Percentiles rank a stretch among this genome's conserved stretches.
Conservation (phyloP, 2,113 vertebrate genomes). For the Ailuropoda melanoleuca region DNA sequence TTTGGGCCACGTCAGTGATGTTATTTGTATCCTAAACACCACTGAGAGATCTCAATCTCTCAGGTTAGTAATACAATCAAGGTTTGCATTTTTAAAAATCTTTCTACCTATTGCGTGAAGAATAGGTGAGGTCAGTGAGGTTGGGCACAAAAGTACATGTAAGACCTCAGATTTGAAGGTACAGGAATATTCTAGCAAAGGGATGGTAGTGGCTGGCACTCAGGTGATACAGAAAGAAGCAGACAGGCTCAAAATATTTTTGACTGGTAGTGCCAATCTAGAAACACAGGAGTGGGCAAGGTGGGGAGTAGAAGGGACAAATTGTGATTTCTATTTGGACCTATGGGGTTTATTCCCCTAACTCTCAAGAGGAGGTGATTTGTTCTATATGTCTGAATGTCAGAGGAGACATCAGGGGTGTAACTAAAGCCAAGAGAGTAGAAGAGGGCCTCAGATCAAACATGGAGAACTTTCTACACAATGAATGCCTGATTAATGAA, state of each 20-base stretch:
- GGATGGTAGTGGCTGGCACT: neutral
- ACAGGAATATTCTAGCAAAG: neutral
- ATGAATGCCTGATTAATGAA: neutral
- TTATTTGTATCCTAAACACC: neutral
- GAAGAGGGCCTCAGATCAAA: neutral
- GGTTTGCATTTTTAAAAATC: neutral
- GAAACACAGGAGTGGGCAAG: neutral
- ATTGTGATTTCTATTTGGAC: neutral
- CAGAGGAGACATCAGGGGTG: neutral
- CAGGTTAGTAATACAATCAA: neutral
- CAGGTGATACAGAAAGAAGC: neutral
- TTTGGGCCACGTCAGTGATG: neutral
- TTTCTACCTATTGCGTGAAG: neutral
- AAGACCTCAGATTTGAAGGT: neutral
- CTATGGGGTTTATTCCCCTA: neutral
- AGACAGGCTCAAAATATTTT: neutral
- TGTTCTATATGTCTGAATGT: neutral
- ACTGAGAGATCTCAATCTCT: neutral
- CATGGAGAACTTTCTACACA: neutral
- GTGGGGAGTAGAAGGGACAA: neutral
- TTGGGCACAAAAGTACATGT: neutral
- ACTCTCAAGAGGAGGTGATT: neutral
- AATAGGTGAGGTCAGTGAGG: neutral
- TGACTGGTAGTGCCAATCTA: neutral
- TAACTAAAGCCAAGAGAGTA: neutral